Conservation (phyloP, 2,113 vertebrate genomes). For the Sceloporus tristichus region DNA sequence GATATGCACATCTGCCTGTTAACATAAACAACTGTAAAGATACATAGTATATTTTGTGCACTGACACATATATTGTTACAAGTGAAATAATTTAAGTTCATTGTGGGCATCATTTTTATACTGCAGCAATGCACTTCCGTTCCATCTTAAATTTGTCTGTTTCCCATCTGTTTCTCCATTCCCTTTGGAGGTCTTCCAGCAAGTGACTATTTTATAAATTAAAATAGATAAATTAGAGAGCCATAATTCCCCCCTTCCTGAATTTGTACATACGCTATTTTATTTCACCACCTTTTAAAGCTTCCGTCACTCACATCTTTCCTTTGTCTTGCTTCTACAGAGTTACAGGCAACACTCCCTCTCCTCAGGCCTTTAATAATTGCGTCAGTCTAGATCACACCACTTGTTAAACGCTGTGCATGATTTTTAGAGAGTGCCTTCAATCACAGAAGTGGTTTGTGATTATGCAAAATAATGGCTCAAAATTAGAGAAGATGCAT, state of each 20-base stretch:
- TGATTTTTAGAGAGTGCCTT: constrained; percentile 62
- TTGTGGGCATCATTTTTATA: not conserved
- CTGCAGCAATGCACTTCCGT: not conserved
- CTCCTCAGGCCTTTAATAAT: constrained; percentile 33
- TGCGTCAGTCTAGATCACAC: constrained; percentile 46
- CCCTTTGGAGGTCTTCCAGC: not conserved
- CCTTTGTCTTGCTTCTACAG: constrained; percentile 28
- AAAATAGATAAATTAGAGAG: not conserved
- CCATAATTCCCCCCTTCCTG: too few relatives aligned
- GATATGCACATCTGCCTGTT: too few relatives aligned
- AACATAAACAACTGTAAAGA: too few relatives aligned
- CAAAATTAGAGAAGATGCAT: constrained; percentile 60
- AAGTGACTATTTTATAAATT: not conserved
- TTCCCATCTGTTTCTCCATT: not conserved
- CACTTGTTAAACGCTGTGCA: constrained; percentile 55
- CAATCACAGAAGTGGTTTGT: constrained; percentile 56
- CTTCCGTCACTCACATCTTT: constrained; percentile 1
- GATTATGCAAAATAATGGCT: constrained; percentile 61
- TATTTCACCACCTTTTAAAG: not conserved
- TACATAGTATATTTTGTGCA: too few relatives aligned
- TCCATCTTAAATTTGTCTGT: not conserved
- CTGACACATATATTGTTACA: too few relatives aligned
- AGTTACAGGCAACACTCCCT: not conserved
- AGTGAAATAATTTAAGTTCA: too few relatives aligned
- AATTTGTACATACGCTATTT: not conserved